Evolutionary conservation across 2,113 vertebrate species (phyloP), one percentile per base, ranked within the genome.

Genomic region (Cyanistes caeruleus): DNA sequence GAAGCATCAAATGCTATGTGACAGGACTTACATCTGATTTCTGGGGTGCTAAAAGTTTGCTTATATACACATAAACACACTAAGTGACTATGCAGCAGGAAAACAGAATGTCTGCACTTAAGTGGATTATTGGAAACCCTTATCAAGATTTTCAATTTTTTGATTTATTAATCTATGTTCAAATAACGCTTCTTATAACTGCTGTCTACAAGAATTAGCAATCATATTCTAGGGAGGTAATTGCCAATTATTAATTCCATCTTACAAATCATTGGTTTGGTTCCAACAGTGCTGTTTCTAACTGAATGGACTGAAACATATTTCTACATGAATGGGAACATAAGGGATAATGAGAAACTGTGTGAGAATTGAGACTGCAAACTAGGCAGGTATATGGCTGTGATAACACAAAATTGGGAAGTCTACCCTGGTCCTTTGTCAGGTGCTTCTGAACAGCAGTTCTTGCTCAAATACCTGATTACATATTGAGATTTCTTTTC

Each of bases 21-120:
- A 97, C 96, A 97, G 93, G 75, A 49, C 64, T 92, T 73, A 39
- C 52, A 91, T 89, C 52, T 70, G 65, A 91, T 73, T 92, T 92
- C 76, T 82, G 63, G 76, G 63, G 74, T 96, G 81, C 55, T 64
- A 75, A 83, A 84, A 82, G 8, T 81, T 70, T 93, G 35, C 74
- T 70, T 62, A 52, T 60, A 15, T 55, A 44, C 52, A 60, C 15
- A 76, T 5, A 84, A 9, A 43, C 24, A 37, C 30, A 60, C 5
- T 8, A 77, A 93, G 33, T 31, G n/a, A 41, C 37, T 31, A 9
- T 4, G 39, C 28, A 46, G 11, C 15, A 68, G 51, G 18, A 76
- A 87, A 93, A 59, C 15, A 24, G 49, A 48, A 86, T 53, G 65
- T 72, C 52, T 46, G 15, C 27, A 39, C 20, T 74, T 60, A 21